Base-by-base conservation (phyloP, 2,113 vertebrate species). In the Siphamia tubifer region DNA sequence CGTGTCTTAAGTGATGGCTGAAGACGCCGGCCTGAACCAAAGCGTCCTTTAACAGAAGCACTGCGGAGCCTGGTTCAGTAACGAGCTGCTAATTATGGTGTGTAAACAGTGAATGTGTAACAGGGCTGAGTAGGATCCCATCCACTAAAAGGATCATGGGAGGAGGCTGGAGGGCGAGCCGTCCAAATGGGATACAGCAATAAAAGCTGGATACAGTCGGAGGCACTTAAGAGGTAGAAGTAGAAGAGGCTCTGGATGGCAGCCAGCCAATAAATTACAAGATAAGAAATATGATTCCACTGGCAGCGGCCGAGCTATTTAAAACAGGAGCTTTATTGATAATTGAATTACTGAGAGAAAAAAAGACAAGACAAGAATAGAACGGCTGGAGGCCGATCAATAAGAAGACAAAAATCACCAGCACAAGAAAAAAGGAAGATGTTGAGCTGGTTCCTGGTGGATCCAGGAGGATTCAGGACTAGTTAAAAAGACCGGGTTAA, bases 111-210 rank as follows among this genome's bases (percentile, higher is more conserved):
- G 81, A 85, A 89, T 88, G 74, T 91, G 94, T 92, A 92, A 88
- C 92, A 76, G 74, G 58, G 83, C 85, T 77, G 77, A 82, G 81
- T 74, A 85, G 88, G 90, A 89, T 82, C 83, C 92, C 88, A 89
- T 95, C 93, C 93, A 91, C 93, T 92, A 95, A 95, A 94, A 93
- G 92, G 93, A 94, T 93, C 89, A 90, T 83, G 93, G 90, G 73
- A 88, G 88, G 83, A 48, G 70, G 42, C 58, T 3, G 64, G 70
- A 86, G 88, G 83, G 87, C 82, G 92, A 93, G 90, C 92, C 89
- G 90, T 90, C 91, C 91, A 94, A 93, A 93, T 91, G 90, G 89
- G 89, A 90, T 90, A 82, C 87, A 90, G 93, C 91, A 93, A 94
- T 91, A 90, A 87, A 91, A 84, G 48, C 64, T 79, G 90, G 92